A percentile compares a stretch with the other conserved stretches of the same genome.
phyloP scores from a whole-genome alignment of 2,888 invertebrate species.

The Choreutis nemorana region DNA sequence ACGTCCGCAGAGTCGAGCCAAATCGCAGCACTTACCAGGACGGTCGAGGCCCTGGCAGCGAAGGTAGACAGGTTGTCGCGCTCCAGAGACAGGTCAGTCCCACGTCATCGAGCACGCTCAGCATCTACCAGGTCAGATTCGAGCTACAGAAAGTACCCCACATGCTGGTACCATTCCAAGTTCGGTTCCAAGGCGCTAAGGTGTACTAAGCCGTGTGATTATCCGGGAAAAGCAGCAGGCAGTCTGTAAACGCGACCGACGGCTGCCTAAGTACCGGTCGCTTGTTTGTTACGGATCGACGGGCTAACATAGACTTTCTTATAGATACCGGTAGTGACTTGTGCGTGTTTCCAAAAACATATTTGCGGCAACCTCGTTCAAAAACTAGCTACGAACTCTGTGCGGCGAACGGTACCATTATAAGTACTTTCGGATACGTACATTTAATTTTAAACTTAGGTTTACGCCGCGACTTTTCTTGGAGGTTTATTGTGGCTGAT shows the following conservation, averaged over 20 bases:
- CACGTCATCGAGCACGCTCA: too few relatives aligned
- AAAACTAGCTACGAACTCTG: slow-evolving; percentile 7
- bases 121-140: too few relatives aligned
- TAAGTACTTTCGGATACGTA: slow-evolving; percentile 14
- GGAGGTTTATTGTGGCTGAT: slow-evolving; percentile 17
- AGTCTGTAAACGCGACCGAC: slow-evolving; percentile 6
- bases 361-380: slow-evolving; percentile 6
- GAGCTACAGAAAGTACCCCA: too few relatives aligned
- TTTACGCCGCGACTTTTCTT: slow-evolving; percentile 13
- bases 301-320: slow-evolving; percentile 2
- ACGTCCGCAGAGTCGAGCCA: too few relatives aligned
- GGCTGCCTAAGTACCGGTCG: slow-evolving; percentile 3
- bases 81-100: too few relatives aligned
- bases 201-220: slow-evolving; percentile 5
- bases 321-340: slow-evolving; percentile 10
- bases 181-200: slow-evolving; percentile 1
- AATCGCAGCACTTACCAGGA: too few relatives aligned
- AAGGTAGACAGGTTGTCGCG: too few relatives aligned
- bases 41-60: too few relatives aligned
- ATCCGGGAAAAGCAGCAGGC: slow-evolving; percentile 5
- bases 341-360: slow-evolving; percentile 9
- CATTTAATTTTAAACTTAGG: slow-evolving; percentile 14
- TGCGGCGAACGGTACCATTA: slow-evolving; percentile 16
- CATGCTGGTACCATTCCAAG: slow-evolving; percentile 7
- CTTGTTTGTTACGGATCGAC: slow-evolving; percentile 7